A percentile compares a stretch with the other conserved stretches of the same genome.
Evolutionary conservation across 1,140 invertebrate species (phyloP).

Genomic region (Triops cancriformis): DNA sequence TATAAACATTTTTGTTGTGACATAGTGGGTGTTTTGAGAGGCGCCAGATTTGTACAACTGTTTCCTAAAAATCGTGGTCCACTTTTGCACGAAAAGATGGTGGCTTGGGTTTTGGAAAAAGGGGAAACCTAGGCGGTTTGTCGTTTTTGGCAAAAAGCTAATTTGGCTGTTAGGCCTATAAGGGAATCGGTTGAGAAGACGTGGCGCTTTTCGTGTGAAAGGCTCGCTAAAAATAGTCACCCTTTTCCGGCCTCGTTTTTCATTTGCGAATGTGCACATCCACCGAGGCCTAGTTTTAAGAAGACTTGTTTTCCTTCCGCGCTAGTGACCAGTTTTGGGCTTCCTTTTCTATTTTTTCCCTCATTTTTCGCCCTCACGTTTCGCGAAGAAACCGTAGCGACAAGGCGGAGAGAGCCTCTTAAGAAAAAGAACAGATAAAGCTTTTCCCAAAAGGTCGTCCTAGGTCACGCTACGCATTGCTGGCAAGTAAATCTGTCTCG

Average conservation of each 20-base stretch:
- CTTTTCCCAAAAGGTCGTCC: neutral
- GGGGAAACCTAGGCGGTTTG: neutral
- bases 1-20: no score
- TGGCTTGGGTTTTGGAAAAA: neutral
- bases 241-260: conserved; percentile 12
- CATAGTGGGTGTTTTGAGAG: neutral
- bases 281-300: no score
- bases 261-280: neutral
- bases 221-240: conserved; percentile 8
- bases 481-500: neutral
- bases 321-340: neutral
- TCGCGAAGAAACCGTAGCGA: neutral
- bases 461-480: neutral
- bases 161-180: neutral
- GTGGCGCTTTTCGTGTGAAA: neutral
- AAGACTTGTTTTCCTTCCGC: neutral
- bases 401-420: no score
- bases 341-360: neutral
- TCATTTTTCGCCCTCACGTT: conserved; percentile 13
- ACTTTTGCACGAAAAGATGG: conserved; percentile 3
- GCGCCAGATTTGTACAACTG: neutral
- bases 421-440: neutral
- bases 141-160: conserved; percentile 10
- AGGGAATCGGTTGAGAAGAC: neutral
- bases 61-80: neutral